Evolutionary conservation across 53 echinoderm and acorn worm species (phyloP), one percentile per base, ranked within the genome.

Genomic region (Stichopus horrens): DNA sequence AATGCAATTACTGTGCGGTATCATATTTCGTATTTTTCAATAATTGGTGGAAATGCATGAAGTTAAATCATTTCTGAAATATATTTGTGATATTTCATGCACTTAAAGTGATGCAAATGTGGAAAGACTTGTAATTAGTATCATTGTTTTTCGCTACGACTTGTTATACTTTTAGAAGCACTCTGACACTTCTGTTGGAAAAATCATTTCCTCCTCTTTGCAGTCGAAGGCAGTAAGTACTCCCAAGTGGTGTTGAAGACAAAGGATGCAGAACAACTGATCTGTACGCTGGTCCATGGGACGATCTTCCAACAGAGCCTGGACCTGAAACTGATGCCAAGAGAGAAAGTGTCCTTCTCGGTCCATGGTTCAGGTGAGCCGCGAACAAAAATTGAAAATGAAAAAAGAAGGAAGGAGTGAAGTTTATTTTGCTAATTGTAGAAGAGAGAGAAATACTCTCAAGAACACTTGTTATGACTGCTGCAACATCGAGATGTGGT

Each of bases 301-400:
- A 78, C 78, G 51, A 78, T 78, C 54, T 78, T 78, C 52, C 78
- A 78, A 10, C 78, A 78, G 78, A 78, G 78, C 55, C 14, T 78
- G 55, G 78, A 78, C 13, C 78, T 78, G 53, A 78, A 78, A 78
- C 78, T 78, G 53, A 78, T 78, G 78, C 78, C 78, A 78, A 52
- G 78, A 78, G 78, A 78, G 10, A 78, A 54, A 4, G 78, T 78
- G 5, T 78, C 78, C 16, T 78, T 78, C 55, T 23, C 37, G 9
- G 78, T 78, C 7, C 78, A 78, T 7, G 78, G 78, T 14, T 78
- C 78, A 53, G 78, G 78, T 78, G 53, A 76, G 53, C 16, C 63
- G 16, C 11, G 7, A 63, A 63, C 63, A 8, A 63, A 63, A 63
- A 63, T 63, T 63, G 63, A 0, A 13, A 13, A 60, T 10, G 60